Conservation (phyloP, 2,797 vertebrate species). For the Acanthurus leucopareius region DNA sequence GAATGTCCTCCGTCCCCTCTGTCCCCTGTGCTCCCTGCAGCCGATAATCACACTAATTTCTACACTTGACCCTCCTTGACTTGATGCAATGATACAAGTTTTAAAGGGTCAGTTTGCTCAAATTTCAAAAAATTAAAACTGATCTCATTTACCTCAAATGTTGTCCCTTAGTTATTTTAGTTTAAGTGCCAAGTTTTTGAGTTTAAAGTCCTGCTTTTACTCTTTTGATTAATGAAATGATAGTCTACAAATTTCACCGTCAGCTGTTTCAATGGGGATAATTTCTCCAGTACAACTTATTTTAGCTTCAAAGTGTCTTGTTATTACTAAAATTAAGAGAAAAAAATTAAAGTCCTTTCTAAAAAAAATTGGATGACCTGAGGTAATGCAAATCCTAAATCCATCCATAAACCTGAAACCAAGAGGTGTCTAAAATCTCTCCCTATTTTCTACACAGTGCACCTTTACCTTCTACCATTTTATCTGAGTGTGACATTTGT, state of each 20-base stretch:
- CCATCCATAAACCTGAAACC: background rate
- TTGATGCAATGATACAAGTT: background rate
- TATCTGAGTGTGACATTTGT: background rate
- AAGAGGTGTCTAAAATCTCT: background rate
- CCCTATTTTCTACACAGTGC: background rate
- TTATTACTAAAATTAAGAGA: too few relatives aligned
- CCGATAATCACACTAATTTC: background rate
- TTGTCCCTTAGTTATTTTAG: too few relatives aligned
- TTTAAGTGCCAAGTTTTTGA: background rate
- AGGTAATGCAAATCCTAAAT: background rate
- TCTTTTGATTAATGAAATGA: too few relatives aligned
- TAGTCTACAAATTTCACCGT: too few relatives aligned
- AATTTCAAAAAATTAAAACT: background rate
- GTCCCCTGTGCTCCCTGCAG: background rate
- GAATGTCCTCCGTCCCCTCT: slow-evolving; percentile 1
- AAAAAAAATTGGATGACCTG: too few relatives aligned
- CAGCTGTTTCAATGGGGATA: too few relatives aligned
- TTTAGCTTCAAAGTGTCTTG: too few relatives aligned
- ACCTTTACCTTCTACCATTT: background rate
- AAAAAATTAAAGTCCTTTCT: too few relatives aligned
- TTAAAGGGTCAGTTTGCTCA: background rate
- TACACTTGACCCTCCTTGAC: background rate
- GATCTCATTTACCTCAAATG: too few relatives aligned
- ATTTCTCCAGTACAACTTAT: background rate
- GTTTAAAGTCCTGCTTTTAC: background rate